These are phyloP conservation scores for Callocephalon fimbriatum DNA, from an alignment of 2,113 vertebrate genomes.

Conservation along the genomic window DNA sequence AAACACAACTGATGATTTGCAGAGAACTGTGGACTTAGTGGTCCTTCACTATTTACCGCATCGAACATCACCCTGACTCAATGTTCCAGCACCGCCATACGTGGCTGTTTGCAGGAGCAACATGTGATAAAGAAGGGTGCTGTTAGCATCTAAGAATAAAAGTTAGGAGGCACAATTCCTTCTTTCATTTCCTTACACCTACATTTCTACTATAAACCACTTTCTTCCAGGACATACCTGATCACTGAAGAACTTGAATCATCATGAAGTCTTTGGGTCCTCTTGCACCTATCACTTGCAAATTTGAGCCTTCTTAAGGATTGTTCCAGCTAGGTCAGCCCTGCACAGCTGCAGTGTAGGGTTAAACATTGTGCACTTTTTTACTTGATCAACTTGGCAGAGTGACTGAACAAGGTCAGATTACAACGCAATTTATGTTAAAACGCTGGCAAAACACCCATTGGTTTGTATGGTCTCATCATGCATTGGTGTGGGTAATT, in stretches of 20 bases:
- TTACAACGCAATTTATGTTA: not conserved
- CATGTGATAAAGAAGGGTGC: not conserved
- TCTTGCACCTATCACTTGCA: not conserved
- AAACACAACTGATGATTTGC: not conserved
- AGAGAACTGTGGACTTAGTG: not conserved
- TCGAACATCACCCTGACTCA: not conserved
- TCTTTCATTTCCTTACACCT: not conserved
- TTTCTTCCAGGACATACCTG: not conserved
- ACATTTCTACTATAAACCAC: not conserved
- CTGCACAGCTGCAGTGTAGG: no score
- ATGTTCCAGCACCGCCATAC: accelerated
- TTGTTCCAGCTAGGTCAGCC: not conserved
- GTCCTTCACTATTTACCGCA: not conserved
- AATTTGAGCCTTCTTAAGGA: not conserved
- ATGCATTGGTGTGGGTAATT: not conserved
- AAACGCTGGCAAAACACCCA: not conserved
- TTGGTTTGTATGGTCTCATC: not conserved
- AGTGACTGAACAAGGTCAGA: not conserved
- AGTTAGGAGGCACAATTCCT: not conserved
- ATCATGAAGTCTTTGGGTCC: not conserved
- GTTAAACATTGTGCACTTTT: not conserved
- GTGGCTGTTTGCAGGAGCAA: not conserved
- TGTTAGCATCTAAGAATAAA: not conserved
- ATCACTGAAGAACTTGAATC: not conserved
- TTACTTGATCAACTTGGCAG: not conserved